Base-by-base conservation (phyloP, 2,113 vertebrate genomes). In the Pachypanchax playfairii region DNA sequence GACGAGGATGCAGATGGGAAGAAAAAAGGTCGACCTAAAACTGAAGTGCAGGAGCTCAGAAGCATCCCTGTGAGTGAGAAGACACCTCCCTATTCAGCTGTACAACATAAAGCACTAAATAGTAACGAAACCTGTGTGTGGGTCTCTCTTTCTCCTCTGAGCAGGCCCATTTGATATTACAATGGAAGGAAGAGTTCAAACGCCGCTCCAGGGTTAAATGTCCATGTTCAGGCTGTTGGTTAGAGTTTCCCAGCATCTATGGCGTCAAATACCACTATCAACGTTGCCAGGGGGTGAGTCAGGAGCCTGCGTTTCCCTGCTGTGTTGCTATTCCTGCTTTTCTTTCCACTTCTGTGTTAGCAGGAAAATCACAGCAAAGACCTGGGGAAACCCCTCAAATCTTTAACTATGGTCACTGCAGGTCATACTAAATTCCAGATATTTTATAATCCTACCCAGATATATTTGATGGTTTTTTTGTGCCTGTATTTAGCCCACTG, bases 261-360 rank as follows among this genome's bases (percentile, higher is more conserved):
- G 95, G 96, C 65, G 93, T 98, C 87, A 98, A 98, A 87, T 98
- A 97, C 90, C 97, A 98, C 87, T 98, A 97, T 88, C 95, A 98
- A 85, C 94, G 96, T 79, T 98, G 95, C 91, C 95, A 94, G 79
- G 96, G 95, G 94, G 96, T 96, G 92, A 96, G 94, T 79, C 63
- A 70, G 57, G 58, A 63, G 61, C 57, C 61, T 63, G 70, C 54
- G 72, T 55, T 73, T 75, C 82, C 54, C 70, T 65, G 62, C 63
- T 76, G 39, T 57, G 51, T 54, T 48, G 54, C 56, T 57, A 24
- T 68, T 73, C 63, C 46, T 43, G 48, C 29, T 5, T 56, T 17
- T 50, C 41, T 62, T 25, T 7, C 31, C 12, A 33, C 12, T 33
- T 33, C 31, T 41, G 8, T 17, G 5, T 42, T 35, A 62, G 39